Base-by-base conservation (phyloP, 1,140 invertebrate genomes). In the Drosophila virilis region DNA sequence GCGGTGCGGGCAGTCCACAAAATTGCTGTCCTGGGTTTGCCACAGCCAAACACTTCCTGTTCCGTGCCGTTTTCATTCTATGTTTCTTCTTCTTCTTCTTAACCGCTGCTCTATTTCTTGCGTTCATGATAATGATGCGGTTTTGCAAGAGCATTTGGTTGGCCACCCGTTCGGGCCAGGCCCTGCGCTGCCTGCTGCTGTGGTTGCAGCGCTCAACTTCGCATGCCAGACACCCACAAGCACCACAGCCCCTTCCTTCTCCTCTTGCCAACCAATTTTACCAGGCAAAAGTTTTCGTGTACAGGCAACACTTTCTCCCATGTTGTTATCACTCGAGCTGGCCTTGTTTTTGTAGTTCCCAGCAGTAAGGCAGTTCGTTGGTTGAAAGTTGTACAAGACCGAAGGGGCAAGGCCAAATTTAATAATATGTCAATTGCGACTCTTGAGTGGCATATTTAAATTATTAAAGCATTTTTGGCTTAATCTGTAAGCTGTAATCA, bases 71-170 rank as follows among this genome's bases (percentile, higher is more conserved):
- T 57, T 52, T 54, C 52, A 15, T 17, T 13, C 50, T 43, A 37
- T 45, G 58, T 52, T 72, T 38, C 17, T 13, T 22, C 50, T 58
- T n/a, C 57, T 40, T 71, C 50, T 57, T 15, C 46, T 8, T 45
- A 57, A 54, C 17, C 61, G 61, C 62, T 81, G 64, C 60, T 75
- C 68, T 66, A 82, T 78, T 82, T 74, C 79, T 74, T 82, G 79
- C 70, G 69, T 69, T 78, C 70, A 78, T 77, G 79, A 82, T 82
- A 82, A 82, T 82, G 74, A 82, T 82, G 79, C 79, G 79, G 79
- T 82, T 82, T 82, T 74, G 80, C 75, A 78, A 78, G 77, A 72
- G 80, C 70, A 83, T 82, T 82, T 78, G 74, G 79, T 71, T 82
- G 79, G 74, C 79, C 78, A 38, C 52, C 71, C 65, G 64, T 42